Evolutionary conservation across 2,888 invertebrate species (phyloP), one percentile per base, ranked within the genome.

Genomic region (Lasioglossum vierecki): DNA sequence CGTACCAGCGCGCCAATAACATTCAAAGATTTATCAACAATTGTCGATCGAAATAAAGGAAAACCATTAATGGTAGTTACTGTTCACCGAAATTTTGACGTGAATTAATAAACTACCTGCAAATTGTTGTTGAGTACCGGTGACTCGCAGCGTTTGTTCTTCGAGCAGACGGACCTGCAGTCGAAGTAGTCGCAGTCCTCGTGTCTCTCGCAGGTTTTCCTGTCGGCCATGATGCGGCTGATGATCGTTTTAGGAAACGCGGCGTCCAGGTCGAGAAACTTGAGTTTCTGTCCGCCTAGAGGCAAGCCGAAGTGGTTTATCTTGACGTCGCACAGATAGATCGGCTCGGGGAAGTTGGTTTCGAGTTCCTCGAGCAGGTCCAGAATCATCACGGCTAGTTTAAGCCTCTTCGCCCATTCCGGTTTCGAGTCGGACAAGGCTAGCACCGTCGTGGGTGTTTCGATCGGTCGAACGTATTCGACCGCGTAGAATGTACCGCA

Each of bases 291-390:
- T 18, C 94, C 94, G 66, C 95, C 95, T 63, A 95, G 94, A 3
- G 96, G 95, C 0, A 96, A 92, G 0, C 97, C 97, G 94, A 97
- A 97, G 92, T 97, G 96, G 84, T 96, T 96, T 84, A 96, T 95
- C 94, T 97, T 97, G 0, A 97, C 95, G 95, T 97, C 97, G 94
- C 97, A 97, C 41, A 97, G 94, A 91, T 96, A 96, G 83, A 97
- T 95, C 1, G 96, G 96, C 89, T 97, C 96, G 2, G 96, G 95
- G 84, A 96, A 96, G 63, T 95, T 95, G 44, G 95, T 95, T 70
- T 97, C 97, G 73, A 97, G 93, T 84, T 96, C 95, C 76, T 96
- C 95, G 5, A 97, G 91, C 41, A 97, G 95, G 89, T 97, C 96
- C 87, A 97, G 93, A 39, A 97, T 96, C 94, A 96, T 95, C 15